Conservation (phyloP, 1,140 invertebrate species). For the Diorhabda elongata region DNA sequence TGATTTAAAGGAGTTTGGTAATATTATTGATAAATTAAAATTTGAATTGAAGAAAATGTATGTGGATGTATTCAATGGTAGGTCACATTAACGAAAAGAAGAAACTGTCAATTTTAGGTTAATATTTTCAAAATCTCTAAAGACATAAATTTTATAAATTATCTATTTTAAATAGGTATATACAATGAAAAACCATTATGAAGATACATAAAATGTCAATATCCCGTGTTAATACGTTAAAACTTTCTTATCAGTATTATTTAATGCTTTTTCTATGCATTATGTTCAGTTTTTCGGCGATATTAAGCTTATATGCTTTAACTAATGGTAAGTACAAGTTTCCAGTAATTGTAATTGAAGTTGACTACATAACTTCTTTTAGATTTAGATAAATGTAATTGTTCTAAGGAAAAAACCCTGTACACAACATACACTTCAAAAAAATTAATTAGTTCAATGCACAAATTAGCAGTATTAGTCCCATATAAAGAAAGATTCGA, state of each 20-base stretch:
- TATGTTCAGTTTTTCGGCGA: constrained; percentile 34
- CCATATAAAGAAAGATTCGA: constrained; percentile 95
- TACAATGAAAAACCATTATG: no score
- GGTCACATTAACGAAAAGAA: no score
- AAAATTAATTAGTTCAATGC: constrained; percentile 30
- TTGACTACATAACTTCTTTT: not conserved
- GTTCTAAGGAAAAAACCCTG: constrained; percentile 8
- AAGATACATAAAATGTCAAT: no score
- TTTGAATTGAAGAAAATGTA: no score
- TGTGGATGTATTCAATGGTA: no score
- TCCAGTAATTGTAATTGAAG: not conserved
- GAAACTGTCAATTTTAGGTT: no score
- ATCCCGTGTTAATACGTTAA: constrained; percentile 19
- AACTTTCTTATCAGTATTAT: constrained; percentile 23
- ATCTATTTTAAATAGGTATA: no score
- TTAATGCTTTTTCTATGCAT: constrained; percentile 24
- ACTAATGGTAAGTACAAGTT: constrained; percentile 29
- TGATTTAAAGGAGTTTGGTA: no score
- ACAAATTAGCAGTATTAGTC: constrained; percentile 77
- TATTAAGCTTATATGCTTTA: constrained; percentile 36
- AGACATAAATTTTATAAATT: no score
- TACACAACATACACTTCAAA: not conserved
- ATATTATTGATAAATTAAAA: no score
- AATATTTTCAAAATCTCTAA: no score
- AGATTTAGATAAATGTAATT: constrained; percentile 28